Evolutionary conservation across 2,888 invertebrate species (phyloP).

Genomic region (Oligia fasciuncula): DNA sequence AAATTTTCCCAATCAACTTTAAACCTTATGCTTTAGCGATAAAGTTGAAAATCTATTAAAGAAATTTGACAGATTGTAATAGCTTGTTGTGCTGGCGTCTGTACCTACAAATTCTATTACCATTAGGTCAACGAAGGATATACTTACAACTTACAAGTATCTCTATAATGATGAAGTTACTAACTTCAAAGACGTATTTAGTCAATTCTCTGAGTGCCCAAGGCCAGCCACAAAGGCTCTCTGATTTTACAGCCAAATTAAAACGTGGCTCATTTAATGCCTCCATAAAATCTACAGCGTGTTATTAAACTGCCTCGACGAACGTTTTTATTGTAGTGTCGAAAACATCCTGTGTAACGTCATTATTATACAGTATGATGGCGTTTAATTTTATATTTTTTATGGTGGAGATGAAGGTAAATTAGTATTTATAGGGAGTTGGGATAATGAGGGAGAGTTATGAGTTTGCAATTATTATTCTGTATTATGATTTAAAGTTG

Average conservation of each 20-base stretch:
- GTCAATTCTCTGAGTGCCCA: constrained; percentile 27
- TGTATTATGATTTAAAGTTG: background rate
- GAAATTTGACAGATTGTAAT: too few species aligned
- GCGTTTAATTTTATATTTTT: constrained; percentile 42
- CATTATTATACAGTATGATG: constrained; percentile 57
- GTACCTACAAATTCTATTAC: background rate
- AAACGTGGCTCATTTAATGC: constrained; percentile 73
- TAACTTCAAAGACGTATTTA: constrained; percentile 20
- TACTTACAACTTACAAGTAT: background rate
- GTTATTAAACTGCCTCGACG: constrained; percentile 73
- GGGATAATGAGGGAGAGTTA: background rate
- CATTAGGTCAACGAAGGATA: background rate
- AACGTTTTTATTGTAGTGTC: constrained; percentile 70
- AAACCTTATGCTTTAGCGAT: too few species aligned
- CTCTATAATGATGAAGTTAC: background rate
- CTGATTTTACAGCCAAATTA: constrained; percentile 79
- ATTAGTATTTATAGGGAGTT: background rate
- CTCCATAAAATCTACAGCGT: constrained; percentile 77
- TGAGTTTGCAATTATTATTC: background rate
- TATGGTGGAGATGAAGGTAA: constrained; percentile 3
- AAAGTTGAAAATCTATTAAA: too few species aligned
- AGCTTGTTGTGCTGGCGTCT: too few species aligned
- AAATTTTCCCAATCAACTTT: too few species aligned
- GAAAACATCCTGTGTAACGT: constrained; percentile 63
- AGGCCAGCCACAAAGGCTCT: constrained; percentile 47